Conservation (phyloP, 2,113 vertebrate genomes). For the Canis aureus region DNA sequence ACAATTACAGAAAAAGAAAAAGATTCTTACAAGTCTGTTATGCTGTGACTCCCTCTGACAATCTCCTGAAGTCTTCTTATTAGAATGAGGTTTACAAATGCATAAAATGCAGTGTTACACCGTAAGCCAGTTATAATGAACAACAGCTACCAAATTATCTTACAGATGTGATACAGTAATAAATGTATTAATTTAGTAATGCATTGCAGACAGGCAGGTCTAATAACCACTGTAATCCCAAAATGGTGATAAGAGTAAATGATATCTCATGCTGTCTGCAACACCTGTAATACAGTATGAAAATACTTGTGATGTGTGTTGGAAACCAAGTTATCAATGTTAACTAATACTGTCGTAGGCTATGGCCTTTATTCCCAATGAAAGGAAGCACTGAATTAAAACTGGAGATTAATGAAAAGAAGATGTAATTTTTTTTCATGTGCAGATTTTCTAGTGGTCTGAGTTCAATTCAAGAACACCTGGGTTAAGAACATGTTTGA, state of each 20-base stretch:
- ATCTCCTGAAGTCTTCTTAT: background rate
- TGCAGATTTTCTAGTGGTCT: background rate
- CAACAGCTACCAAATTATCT: background rate
- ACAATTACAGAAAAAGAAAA: background rate
- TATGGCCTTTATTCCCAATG: background rate
- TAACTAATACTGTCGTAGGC: background rate
- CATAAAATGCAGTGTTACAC: background rate
- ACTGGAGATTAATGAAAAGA: background rate
- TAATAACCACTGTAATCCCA: background rate
- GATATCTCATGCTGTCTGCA: background rate
- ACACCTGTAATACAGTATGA: background rate
- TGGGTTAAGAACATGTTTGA: background rate
- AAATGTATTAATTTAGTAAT: background rate
- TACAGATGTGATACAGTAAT: background rate
- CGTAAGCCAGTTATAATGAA: background rate
- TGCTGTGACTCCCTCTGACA: background rate
- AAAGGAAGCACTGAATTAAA: background rate
- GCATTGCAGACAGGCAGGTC: background rate
- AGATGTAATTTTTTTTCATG: background rate
- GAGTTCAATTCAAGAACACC: background rate
- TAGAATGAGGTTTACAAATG: background rate
- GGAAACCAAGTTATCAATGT: background rate
- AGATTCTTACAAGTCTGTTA: background rate
- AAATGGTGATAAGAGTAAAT: background rate
- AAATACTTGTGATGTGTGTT: background rate